Base-by-base conservation (phyloP, 2,113 vertebrate species). In the Macroglossus sobrinus region DNA sequence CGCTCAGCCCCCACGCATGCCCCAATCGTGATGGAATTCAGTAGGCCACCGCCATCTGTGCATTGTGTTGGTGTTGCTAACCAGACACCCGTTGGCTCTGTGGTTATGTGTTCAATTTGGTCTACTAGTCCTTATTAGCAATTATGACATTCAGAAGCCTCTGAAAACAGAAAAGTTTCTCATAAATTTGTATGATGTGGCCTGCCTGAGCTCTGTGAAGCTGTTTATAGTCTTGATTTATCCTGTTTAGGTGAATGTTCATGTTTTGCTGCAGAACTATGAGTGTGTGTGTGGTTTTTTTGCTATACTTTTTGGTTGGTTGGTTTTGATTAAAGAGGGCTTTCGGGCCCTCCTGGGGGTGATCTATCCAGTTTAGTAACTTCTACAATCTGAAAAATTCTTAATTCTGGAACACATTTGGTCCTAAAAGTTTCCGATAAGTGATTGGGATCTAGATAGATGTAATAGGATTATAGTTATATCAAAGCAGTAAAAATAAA, bases 1-100 rank as follows among this genome's bases (percentile, higher is more conserved):
- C 0, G 4, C 55, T 15, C 8, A 2, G 35, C 22, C 15, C 43
- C 45, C 21, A 1, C 0, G 6, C 75, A 45, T 0, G 40, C n/a
- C 57, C 19, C 33, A 18, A 2, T 28, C 22, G 0, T 3, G 18
- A 13, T 5, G 5, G 16, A 19, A 18, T 64, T 55, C 53, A 63
- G 28, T 14, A 30, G n/a, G 26, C 63, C 53, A 2, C 50, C 0
- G 10, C 4, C 35, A 0, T 26, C 55, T 24, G 30, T 4, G 13
- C 43, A 0, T 10, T 30, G 38, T 5, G 28, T 18, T 15, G 2
- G 47, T 7, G 5, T 19, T 35, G 13, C 2, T 63, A 13, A 63
- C 78, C 55, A 81, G 69, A 84, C 8, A 8, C 47, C 50, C 45
- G 9, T 18, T 50, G 3, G 45, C 72, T 50, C 72, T 26, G 57